phyloP scores from a whole-genome alignment of 2,113 vertebrate species.

The Lagenorhynchus albirostris region DNA sequence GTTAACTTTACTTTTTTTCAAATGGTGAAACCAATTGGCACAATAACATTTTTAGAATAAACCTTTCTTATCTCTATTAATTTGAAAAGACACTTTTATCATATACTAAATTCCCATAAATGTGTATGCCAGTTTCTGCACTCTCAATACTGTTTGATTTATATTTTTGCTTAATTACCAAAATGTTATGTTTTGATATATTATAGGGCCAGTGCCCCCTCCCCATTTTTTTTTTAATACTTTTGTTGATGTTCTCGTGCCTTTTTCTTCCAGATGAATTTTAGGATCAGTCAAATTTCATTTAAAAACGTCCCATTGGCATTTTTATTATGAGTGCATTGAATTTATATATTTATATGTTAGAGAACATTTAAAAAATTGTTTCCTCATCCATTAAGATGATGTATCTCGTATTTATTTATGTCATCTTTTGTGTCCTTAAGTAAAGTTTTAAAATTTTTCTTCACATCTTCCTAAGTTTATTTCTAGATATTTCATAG shows the following conservation, averaged over 20 bases:
- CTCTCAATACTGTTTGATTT: not conserved
- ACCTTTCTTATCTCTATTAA: not conserved
- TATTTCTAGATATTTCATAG: not conserved
- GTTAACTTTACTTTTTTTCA: not conserved
- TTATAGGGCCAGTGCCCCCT: not conserved
- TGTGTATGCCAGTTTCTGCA: not conserved
- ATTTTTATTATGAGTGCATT: slow-evolving; percentile 18
- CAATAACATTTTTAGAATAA: not conserved
- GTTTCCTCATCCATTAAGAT: not conserved
- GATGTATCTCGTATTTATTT: not conserved
- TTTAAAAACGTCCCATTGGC: not conserved
- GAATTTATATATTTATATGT: not conserved
- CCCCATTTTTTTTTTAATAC: not conserved
- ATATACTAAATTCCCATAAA: not conserved
- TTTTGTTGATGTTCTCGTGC: not conserved
- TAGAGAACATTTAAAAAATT: not conserved
- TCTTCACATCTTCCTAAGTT: not conserved
- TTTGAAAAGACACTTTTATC: not conserved
- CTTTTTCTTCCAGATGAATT: not conserved
- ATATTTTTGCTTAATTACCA: not conserved
- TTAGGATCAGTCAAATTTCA: not conserved
- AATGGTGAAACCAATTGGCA: not conserved
- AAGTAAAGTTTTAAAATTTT: not conserved
- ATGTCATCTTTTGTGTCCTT: not conserved
- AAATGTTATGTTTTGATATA: not conserved